A percentile compares a stretch with the other conserved stretches of the same genome.
Conservation (phyloP, 2,888 invertebrate species). For the Drosophila anomalipes region DNA sequence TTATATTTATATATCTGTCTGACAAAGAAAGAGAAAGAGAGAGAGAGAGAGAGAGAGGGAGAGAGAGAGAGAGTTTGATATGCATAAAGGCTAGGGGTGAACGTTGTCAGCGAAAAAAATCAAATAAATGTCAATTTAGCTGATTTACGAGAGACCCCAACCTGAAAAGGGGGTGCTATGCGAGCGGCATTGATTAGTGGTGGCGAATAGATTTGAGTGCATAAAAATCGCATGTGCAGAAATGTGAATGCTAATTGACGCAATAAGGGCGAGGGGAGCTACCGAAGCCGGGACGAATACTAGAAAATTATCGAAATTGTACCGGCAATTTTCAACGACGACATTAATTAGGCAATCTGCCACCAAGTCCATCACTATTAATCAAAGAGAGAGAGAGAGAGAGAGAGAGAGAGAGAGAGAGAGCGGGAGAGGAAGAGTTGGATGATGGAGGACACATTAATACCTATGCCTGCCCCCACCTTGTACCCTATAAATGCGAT, state of each 20-base stretch:
- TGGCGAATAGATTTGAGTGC: slow-evolving; percentile 44
- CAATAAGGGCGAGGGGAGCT: background rate
- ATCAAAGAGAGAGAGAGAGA: background rate
- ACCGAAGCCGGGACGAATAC: slow-evolving; percentile 9
- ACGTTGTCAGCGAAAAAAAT: slow-evolving; percentile 10
- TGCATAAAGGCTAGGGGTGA: slow-evolving; percentile 8
- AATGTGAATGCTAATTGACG: slow-evolving; percentile 65
- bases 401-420: no score
- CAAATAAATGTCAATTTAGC: slow-evolving; percentile 53
- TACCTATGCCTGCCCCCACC: background rate
- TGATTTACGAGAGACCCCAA: slow-evolving; percentile 38
- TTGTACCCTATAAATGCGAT: background rate
- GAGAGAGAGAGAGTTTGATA: background rate
- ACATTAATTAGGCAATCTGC: slow-evolving; percentile 72
- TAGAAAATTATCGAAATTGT: slow-evolving; percentile 60
- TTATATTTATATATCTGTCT: background rate
- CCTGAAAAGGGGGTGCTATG: slow-evolving; percentile 12
- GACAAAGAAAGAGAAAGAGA: no score
- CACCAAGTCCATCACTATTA: slow-evolving; percentile 46
- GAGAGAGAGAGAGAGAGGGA: background rate
- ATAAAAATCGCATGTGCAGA: slow-evolving; percentile 18
- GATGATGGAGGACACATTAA: slow-evolving; percentile 49
- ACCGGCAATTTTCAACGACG: slow-evolving; percentile 37
- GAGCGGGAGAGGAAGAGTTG: background rate
- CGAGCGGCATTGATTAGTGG: slow-evolving; percentile 53